Base-by-base conservation (phyloP, 2,113 vertebrate species). In the Hippocampus abdominalis region DNA sequence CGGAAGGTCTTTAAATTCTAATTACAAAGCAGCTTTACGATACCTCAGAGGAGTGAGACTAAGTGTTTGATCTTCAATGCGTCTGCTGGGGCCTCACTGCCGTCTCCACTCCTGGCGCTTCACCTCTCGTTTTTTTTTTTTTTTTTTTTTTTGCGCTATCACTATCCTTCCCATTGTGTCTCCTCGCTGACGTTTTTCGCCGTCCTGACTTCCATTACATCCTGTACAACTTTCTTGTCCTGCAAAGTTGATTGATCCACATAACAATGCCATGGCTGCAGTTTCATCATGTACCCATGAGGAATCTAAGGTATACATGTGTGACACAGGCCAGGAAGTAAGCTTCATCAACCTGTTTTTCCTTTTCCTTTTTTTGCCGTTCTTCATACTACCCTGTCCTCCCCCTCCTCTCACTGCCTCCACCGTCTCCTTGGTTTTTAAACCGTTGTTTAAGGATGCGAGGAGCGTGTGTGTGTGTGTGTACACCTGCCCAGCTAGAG, bases 1-100 rank as follows among this genome's bases (percentile, higher is more conserved):
- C 87, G 75, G 66, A 85, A 80, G 76, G 74, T 82, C 79, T 87
- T 79, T 71, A 87, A 88, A 82, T 87, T 88, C 82, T 84, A 88
- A 86, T 88, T 87, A 87, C 84, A 86, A 86, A 88, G 85, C 56
- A 75, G 87, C 64, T 87, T 88, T 86, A 85, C 78, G 76, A 86
- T 86, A 79, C 73, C 88, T 88, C 88, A 27, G 84, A 6, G 83
- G 88, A 88, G 80, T 84, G 84, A 84, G 82, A 84, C 86, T 88
- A 85, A 88, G 80, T 68, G 83, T 88, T 87, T 89, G 88, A 89
- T 89, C 85, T 86, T 46, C 62, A 29, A 40, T 6, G 73, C 62
- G 72, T 84, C 88, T 80, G 9, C 81, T n/a, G 85, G 85, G 88
- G 85, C 59, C 66, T 74, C 70, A 75, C 77, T 67, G 9, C 70